Conservation (phyloP, 2,113 vertebrate species). For the Pleuronectes platessa region DNA sequence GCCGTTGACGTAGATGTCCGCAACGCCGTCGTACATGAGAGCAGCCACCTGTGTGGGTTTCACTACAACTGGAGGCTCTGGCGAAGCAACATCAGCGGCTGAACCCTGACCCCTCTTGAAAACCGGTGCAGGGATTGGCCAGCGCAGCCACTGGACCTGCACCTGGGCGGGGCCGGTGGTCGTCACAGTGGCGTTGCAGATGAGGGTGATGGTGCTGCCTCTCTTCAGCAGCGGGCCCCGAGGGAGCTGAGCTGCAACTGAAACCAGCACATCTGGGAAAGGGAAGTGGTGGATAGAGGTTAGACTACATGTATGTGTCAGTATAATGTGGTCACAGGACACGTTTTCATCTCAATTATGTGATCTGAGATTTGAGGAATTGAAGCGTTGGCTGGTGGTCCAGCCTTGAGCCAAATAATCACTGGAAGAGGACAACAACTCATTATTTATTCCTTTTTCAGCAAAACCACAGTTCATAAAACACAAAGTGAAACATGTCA, state of each 20-base stretch:
- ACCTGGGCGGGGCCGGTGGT: constrained; percentile 78
- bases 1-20: constrained; percentile 62
- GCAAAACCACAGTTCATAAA: background rate
- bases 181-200: constrained; percentile 86
- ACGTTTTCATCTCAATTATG: background rate
- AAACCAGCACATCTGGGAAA: constrained; percentile 82
- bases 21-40: constrained; percentile 81
- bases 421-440: background rate
- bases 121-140: constrained; percentile 49
- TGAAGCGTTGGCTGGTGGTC: background rate
- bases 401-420: background rate
- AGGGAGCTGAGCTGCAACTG: constrained; percentile 75
- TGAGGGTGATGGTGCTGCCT: constrained; percentile 84
- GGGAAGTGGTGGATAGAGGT: background rate
- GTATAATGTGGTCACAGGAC: background rate
- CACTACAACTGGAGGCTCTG: background rate
- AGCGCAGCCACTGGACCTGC: constrained; percentile 86
- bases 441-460: background rate
- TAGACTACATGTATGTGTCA: background rate
- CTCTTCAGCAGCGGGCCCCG: constrained; percentile 82
- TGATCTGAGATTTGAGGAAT: background rate
- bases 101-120: constrained; percentile 1
- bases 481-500: background rate
- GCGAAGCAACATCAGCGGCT: rapidly evolving
- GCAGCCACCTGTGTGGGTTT: constrained; percentile 68